Percentiles rank a stretch among this genome's conserved stretches.
Conservation (phyloP, 2,888 invertebrate genomes). For the Polydrusus tereticollis region DNA sequence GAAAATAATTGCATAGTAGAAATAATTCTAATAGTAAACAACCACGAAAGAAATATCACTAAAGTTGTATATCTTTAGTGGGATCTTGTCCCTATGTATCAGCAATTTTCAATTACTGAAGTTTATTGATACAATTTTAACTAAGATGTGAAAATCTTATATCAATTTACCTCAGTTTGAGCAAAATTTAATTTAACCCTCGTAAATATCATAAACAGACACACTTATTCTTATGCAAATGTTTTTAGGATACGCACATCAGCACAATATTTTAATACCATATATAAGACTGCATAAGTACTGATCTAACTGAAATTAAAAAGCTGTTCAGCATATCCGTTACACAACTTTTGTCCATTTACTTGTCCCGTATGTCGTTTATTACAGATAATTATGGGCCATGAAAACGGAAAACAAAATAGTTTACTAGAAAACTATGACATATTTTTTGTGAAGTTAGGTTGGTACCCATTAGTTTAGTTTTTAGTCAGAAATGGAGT, state of each 20-base stretch:
- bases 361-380: slow-evolving; percentile 41
- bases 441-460: neutral
- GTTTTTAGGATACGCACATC: slow-evolving; percentile 38
- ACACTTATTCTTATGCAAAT: slow-evolving; percentile 46
- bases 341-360: slow-evolving; percentile 44
- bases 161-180: slow-evolving; percentile 40
- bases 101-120: too few relatives aligned
- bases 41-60: too few relatives aligned
- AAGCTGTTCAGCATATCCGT: slow-evolving; percentile 45
- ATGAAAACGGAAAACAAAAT: slow-evolving; percentile 1
- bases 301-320: slow-evolving; percentile 45
- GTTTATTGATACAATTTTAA: too few relatives aligned
- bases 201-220: slow-evolving; percentile 43
- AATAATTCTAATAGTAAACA: too few relatives aligned
- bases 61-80: too few relatives aligned
- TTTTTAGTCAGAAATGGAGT: too few relatives aligned
- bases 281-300: slow-evolving; percentile 41
- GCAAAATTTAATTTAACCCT: slow-evolving; percentile 41
- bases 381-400: slow-evolving; percentile 34
- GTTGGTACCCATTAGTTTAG: too few relatives aligned
- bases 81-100: too few relatives aligned
- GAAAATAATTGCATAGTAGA: neutral
- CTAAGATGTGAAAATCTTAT: too few relatives aligned
- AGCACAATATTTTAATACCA: slow-evolving; percentile 44
- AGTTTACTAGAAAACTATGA: neutral